Percentiles rank a stretch among this genome's conserved stretches.
These are phyloP conservation scores for Dreissena rostriformis DNA, from an alignment of 1,140 invertebrate genomes.

Conservation along the genomic window DNA sequence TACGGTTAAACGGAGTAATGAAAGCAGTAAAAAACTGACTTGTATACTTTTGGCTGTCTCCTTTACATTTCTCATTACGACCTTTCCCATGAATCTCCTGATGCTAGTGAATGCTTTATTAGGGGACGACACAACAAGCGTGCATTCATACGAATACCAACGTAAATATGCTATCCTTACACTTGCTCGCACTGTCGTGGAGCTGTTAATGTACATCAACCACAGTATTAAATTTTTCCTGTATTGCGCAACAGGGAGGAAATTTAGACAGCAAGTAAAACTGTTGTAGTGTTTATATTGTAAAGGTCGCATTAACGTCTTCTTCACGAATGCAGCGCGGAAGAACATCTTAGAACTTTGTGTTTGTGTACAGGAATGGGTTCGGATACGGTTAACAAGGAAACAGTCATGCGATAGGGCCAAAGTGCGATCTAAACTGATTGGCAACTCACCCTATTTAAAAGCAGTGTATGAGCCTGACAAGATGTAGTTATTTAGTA, in stretches of 20 bases:
- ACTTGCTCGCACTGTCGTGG: constrained; percentile 71
- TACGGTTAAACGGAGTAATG: constrained; percentile 25
- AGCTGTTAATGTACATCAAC: constrained; percentile 80
- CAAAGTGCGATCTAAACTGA: too few species aligned
- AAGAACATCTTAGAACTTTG: too few species aligned
- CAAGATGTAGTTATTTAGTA: too few species aligned
- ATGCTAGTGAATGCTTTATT: constrained; percentile 73
- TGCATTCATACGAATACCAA: constrained; percentile 31
- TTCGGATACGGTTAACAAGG: too few species aligned
- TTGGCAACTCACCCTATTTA: too few species aligned
- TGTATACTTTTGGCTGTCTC: constrained; percentile 78
- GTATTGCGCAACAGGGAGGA: constrained; percentile 79
- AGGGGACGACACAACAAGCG: constrained; percentile 54
- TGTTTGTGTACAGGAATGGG: too few species aligned
- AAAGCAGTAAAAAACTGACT: constrained; percentile 72
- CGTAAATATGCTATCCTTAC: constrained; percentile 59
- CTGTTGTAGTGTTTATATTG: constrained; percentile 33
- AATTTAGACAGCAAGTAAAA: constrained; percentile 74
- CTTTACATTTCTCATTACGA: constrained; percentile 78
- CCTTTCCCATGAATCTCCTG: constrained; percentile 78
- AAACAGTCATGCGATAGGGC: too few species aligned
- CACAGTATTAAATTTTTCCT: constrained; percentile 81
- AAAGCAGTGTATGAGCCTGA: too few species aligned
- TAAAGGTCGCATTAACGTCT: not conserved
- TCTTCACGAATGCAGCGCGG: constrained; percentile 5